Base-by-base conservation (phyloP, 2,113 vertebrate species). In the Marmota flaviventris region DNA sequence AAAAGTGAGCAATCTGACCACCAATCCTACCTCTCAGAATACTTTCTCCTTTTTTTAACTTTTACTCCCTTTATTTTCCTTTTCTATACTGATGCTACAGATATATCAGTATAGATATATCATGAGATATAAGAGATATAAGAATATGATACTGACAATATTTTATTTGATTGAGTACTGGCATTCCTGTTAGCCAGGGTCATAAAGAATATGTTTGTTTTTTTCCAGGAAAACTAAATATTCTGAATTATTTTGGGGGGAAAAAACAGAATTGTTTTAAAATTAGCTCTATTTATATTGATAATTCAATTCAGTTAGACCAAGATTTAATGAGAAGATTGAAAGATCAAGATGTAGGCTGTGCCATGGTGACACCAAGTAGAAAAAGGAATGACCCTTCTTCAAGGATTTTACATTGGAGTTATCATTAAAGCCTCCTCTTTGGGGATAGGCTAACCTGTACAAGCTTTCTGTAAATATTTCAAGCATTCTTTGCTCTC, bases 161-260 rank as follows among this genome's bases (percentile, higher is more conserved):
- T 85, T 84, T 78, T 24, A 27, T 87, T 91, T 94, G 69, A 27
- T 25, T 81, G 34, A 25, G 14, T 81, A 77, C 67, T 95, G 69
- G 72, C 8, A 58, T 82, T 92, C 5, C n/a, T 48, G 34, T 85
- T 91, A 51, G 32, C 25, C 34, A 77, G 8, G 61, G 34, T 72
- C 24, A 34, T 91, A 88, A 94, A 70, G 45, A 45, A 45, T 45
- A 45, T 45, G 45, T 45, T 45, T 45, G 45, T 45, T 45, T 45
- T 45, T 63, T 3, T n/a, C 18, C 61, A 70, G 83, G 84, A 93
- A 92, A 91, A 58, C 14, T 22, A 34, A 92, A 32, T 67, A 91
- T 72, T 72, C 58, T 78, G 24, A 91, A 82, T 56, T 93, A 51
- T 11, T 70, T 81, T 94, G 16, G 24, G 42, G 34, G 2, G 6